A percentile compares a stretch with the other conserved stretches of the same genome.
Evolutionary conservation across 2,113 vertebrate species (phyloP).

Genomic region (Vidua macroura): DNA sequence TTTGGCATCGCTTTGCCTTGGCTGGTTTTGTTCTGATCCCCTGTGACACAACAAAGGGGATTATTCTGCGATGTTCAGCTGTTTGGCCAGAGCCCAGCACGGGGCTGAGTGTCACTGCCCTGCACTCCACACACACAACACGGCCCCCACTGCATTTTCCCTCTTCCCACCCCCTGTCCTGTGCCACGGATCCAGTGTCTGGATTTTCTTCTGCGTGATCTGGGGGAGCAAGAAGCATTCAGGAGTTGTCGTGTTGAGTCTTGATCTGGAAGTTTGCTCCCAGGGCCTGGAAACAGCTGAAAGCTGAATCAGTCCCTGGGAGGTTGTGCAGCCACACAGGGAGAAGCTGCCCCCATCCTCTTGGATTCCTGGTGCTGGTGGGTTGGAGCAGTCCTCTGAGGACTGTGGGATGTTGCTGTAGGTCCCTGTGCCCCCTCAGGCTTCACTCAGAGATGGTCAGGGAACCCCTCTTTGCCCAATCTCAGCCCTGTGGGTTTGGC

Average conservation of each 20-base stretch:
- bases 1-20: background rate
- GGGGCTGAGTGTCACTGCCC: background rate
- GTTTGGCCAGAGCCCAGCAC: background rate
- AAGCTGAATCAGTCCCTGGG: background rate
- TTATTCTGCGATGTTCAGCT: slow-evolving; percentile 18
- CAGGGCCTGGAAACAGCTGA: background rate
- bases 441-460: fast-evolving
- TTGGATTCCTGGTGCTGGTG: background rate
- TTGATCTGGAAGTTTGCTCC: background rate
- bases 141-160: fast-evolving
- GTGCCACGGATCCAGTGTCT: fast-evolving
- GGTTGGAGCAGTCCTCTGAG: background rate
- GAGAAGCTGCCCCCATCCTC: background rate
- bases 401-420: background rate
- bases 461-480: background rate
- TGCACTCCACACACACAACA: background rate
- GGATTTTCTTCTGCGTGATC: fast-evolving
- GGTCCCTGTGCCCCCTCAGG: background rate
- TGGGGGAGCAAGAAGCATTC: background rate
- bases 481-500: background rate
- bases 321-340: background rate
- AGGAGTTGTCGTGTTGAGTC: background rate
- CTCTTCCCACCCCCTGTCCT: background rate
- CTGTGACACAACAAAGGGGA: slow-evolving; percentile 24
- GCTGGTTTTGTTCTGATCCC: background rate